Base-by-base conservation (phyloP, 2,888 invertebrate species). In the Syrphus vitripennis region DNA sequence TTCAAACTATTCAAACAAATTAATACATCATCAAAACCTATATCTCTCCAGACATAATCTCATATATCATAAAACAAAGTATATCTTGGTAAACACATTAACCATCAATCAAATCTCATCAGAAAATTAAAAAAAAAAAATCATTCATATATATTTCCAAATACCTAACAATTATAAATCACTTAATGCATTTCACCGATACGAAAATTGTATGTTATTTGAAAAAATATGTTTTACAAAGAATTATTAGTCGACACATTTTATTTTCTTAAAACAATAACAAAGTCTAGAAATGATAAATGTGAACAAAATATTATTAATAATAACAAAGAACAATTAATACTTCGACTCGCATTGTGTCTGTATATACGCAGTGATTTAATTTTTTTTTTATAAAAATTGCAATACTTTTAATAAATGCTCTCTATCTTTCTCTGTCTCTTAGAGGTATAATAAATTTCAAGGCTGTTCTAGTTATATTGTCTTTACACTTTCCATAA, bases 151-250 rank as follows among this genome's bases (percentile, higher is more conserved):
- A 29, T 16, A 42, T 83, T 75, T 69, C 79, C 76, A 77, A 81
- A 86, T 77, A 86, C 48, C 67, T 53, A 82, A 81, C 81, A 86
- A 86, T 86, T 86, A 82, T 82, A 86, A 82, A 86, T 82, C 86
- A 82, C 72, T 86, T 86, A 82, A 69, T 55, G 53, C 55, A 76
- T 65, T 42, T 67, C 10, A 59, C 31, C 34, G 67, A 50, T 50
- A 61, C 26, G 24, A 24, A 40, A 59, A 19, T 19, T 31, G 29
- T 55, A 16, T 57, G 10, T 34, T 19, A 10, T 34, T 59, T 12
- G n/a, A n/a, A 45, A 55, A 24, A 34, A 42, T 55, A 55, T 55
- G 34, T 37, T 16, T 45, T 69, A 79, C 71, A 63, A 76, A 69
- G 72, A 72, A 84, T 19, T 6, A 5, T 79, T 80, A 76, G 65